Evolutionary conservation across 2,888 invertebrate genomes (phyloP), one percentile per base, ranked within the genome.

Genomic region (Allacma fusca): DNA sequence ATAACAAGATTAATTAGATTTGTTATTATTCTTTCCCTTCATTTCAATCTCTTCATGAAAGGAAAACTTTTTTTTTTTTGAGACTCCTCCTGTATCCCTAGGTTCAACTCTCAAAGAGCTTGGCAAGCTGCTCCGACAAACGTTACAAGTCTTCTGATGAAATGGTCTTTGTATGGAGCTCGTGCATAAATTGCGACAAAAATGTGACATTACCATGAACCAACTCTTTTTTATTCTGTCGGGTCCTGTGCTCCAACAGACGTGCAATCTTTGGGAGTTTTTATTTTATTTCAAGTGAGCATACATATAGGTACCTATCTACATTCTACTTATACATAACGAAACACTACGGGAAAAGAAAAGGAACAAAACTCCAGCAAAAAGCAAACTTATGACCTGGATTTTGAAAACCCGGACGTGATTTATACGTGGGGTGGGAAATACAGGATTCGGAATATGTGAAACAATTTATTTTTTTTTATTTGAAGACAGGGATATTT

Each of bases 1-100:
- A 23, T 26, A 62, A 26, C 62, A 62, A 62, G 62, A 62, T 62
- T 62, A 62, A 62, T 62, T 62, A 62, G 62, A 26, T 62, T 62
- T 62, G 62, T 62, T 62, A 62, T 62, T 62, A 62, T 62, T 62
- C 62, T 62, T 21, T 57, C 4, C 62, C 62, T 24, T 62, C 24
- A 12, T 21, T 62, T 62, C 62, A 24, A n/a, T 62, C 62, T 26
- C 62, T 62, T 62, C 62, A 5, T 13, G 50, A 12, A 16, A 50
- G 50, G 16, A 50, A 50, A 50, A 50, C 50, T 50, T 50, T 50
- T 5, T 5, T 50, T 50, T 16, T 9, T 50, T 12, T n/a, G 4
- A 19, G 4, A n/a, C 50, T 50, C 50, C n/a, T 19, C 16, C 50
- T 5, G 9, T 50, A 9, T 50, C n/a, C 13, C 13, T 40, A 40